These are phyloP conservation scores for Sesamia inferens DNA, from an alignment of 2,888 invertebrate genomes.

Conservation along the genomic window DNA sequence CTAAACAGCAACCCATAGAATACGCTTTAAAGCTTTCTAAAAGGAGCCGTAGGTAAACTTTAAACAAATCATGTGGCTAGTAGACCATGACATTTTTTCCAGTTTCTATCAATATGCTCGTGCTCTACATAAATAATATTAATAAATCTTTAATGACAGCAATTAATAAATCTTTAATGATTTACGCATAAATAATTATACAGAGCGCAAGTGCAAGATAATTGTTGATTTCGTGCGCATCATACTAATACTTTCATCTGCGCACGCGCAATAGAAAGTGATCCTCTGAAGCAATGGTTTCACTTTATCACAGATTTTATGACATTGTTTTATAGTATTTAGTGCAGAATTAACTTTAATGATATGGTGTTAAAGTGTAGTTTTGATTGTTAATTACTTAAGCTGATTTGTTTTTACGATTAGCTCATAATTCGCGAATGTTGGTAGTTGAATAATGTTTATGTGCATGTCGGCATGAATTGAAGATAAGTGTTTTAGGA, in stretches of 20 bases:
- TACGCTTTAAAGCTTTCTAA: too few species aligned
- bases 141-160: too few species aligned
- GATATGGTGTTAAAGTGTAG: background rate
- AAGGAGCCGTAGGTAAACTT: too few species aligned
- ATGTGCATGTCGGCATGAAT: background rate
- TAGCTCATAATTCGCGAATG: slow-evolving; percentile 13
- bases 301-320: slow-evolving; percentile 60
- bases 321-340: slow-evolving; percentile 34
- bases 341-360: slow-evolving; percentile 20
- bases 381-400: slow-evolving; percentile 17
- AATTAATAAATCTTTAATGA: slow-evolving; percentile 46
- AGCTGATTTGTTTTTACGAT: slow-evolving; percentile 19
- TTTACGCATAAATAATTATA: slow-evolving; percentile 39
- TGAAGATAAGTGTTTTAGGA: background rate
- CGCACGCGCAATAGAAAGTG: slow-evolving; percentile 72
- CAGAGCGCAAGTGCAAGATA: slow-evolving; percentile 53
- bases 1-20: too few species aligned
- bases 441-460: slow-evolving; percentile 11
- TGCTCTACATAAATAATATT: slow-evolving; percentile 19
- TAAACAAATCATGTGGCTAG: too few species aligned
- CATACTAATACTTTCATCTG: slow-evolving; percentile 70
- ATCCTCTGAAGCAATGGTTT: slow-evolving; percentile 62
- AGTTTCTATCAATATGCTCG: slow-evolving; percentile 10
- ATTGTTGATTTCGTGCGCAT: slow-evolving; percentile 69
- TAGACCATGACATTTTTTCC: background rate